Conservation (phyloP, 2,113 vertebrate genomes). For the Semicossyphus pulcher region DNA sequence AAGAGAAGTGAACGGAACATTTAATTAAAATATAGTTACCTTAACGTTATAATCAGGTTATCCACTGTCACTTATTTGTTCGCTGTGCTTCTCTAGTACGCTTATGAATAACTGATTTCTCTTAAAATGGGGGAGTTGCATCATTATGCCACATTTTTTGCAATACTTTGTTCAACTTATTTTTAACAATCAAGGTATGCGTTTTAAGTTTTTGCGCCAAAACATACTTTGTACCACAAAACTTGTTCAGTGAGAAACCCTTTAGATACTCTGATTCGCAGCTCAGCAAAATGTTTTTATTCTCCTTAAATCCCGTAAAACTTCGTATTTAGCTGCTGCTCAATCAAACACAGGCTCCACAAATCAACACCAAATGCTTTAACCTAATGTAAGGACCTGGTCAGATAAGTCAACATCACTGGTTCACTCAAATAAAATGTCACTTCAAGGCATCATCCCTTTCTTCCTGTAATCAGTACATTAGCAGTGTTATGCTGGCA, state of each 20-base stretch:
- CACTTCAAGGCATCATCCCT: slow-evolving; percentile 2
- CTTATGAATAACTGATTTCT: slow-evolving; percentile 67
- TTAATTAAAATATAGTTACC: background rate
- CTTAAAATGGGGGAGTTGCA: slow-evolving; percentile 76
- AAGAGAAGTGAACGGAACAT: background rate
- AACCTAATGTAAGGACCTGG: background rate
- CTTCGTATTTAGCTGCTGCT: background rate
- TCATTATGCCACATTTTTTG: slow-evolving; percentile 67
- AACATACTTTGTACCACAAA: background rate
- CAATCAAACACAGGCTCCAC: background rate
- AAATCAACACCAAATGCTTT: background rate
- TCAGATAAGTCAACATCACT: background rate
- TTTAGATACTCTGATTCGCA: background rate
- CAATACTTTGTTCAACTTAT: slow-evolving; percentile 4
- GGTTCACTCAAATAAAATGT: background rate
- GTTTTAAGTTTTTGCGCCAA: background rate
- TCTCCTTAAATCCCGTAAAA: background rate
- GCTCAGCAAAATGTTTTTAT: background rate
- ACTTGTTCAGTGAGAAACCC: background rate
- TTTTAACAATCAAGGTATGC: background rate
- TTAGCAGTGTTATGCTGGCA: slow-evolving; percentile 68
- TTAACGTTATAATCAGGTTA: background rate
- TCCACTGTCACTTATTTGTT: slow-evolving; percentile 9
- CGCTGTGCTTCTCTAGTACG: slow-evolving; percentile 1
- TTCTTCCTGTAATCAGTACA: slow-evolving; percentile 33